Percentiles rank a stretch among this genome's conserved stretches.
These are phyloP conservation scores for Eulemur rufifrons DNA, from an alignment of 2,113 vertebrate genomes.

Conservation along the genomic window DNA sequence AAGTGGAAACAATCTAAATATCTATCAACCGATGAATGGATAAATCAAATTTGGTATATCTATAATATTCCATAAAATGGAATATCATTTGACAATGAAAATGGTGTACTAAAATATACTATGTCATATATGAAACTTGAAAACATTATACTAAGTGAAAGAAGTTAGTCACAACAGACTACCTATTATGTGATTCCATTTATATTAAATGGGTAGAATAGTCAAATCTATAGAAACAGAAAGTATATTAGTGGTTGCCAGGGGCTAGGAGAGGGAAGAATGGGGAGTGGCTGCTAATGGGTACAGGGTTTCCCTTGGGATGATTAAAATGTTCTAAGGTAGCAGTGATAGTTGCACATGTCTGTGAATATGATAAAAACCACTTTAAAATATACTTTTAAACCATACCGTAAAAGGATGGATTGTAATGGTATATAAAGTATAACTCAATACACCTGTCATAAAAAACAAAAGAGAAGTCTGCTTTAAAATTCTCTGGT, in stretches of 20 bases:
- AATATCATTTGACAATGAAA: not conserved
- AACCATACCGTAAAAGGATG: not conserved
- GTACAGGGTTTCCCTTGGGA: not conserved
- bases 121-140: not conserved
- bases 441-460: not conserved
- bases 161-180: not conserved
- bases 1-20: not conserved
- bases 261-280: not conserved
- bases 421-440: not conserved
- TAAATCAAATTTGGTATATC: not conserved
- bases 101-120: not conserved
- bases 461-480: not conserved
- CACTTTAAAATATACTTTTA: no score
- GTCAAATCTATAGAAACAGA: not conserved
- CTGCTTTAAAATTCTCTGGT: not conserved
- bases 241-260: not conserved
- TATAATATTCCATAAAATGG: not conserved
- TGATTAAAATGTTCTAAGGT: not conserved
- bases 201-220: not conserved
- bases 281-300: not conserved
- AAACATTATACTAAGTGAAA: not conserved
- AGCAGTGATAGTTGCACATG: not conserved
- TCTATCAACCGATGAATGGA: not conserved
- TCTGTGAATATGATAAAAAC: not conserved
- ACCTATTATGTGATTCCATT: not conserved